Percentiles rank a stretch among this genome's conserved stretches.
These are phyloP conservation scores for Drosophila helvetica DNA, from an alignment of 2,888 invertebrate genomes.

Conservation along the genomic window DNA sequence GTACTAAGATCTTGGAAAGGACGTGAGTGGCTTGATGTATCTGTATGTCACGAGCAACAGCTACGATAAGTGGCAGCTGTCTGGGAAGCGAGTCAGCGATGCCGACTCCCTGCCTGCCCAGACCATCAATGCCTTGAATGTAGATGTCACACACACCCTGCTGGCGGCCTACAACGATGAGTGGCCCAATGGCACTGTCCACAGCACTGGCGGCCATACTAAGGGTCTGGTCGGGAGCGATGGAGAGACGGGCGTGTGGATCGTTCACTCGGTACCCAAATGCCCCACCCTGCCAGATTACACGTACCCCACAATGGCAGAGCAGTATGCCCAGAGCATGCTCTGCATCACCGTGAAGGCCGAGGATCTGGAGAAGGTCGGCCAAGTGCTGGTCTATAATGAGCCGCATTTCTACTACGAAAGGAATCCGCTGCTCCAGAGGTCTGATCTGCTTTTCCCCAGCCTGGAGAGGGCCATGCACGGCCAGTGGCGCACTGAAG, in stretches of 20 bases:
- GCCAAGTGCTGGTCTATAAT: constrained; percentile 91
- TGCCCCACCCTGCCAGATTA: constrained; percentile 89
- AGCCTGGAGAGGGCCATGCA: constrained; percentile 72
- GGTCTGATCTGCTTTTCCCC: constrained; percentile 73
- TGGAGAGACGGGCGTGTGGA: constrained; percentile 91
- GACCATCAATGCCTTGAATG: constrained; percentile 85
- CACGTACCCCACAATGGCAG: constrained; percentile 90
- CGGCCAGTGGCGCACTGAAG: constrained; percentile 83
- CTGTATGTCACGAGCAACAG: constrained; percentile 88
- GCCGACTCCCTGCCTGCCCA: constrained; percentile 87
- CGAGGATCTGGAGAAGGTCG: constrained; percentile 88
- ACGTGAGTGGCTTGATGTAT: constrained; percentile 88
- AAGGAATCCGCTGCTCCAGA: constrained; percentile 86
- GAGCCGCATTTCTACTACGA: constrained; percentile 90
- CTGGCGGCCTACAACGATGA: constrained; percentile 94
- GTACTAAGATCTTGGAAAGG: constrained; percentile 57
- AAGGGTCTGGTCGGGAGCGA: constrained; percentile 94
- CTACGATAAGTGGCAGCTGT: constrained; percentile 87
- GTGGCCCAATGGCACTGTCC: constrained; percentile 87
- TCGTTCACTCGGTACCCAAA: constrained; percentile 96
- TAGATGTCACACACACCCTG: constrained; percentile 82
- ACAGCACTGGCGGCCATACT: constrained; percentile 89
- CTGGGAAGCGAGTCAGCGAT: constrained; percentile 87
- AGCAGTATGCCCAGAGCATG: constrained; percentile 92
- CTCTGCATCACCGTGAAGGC: constrained; percentile 92